Conservation (phyloP, 2,797 vertebrate genomes). For the Clarias fuscus region DNA sequence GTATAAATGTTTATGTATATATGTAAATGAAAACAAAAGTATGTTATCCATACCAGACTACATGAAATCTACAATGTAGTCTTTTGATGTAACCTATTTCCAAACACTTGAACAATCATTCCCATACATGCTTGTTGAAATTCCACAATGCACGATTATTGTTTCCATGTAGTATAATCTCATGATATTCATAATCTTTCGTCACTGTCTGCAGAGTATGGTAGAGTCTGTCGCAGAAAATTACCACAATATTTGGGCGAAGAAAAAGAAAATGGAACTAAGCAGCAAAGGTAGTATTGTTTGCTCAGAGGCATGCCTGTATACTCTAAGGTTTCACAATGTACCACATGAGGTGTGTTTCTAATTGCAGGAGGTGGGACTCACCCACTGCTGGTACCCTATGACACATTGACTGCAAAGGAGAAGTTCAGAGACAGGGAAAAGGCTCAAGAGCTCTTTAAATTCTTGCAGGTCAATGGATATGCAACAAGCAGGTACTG, state of each 20-base stretch:
- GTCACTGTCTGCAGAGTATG: conserved; percentile 80
- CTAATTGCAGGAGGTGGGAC: conserved; percentile 83
- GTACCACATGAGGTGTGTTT: conserved; percentile 26
- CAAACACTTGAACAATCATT: background rate
- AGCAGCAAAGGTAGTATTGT: conserved; percentile 84
- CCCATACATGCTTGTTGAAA: background rate
- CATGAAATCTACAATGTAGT: too few relatives aligned
- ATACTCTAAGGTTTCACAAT: background rate
- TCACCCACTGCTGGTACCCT: conserved; percentile 92
- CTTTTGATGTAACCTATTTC: background rate
- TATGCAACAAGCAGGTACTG: conserved; percentile 85
- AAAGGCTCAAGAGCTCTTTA: conserved; percentile 96
- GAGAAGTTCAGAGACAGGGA: conserved; percentile 95
- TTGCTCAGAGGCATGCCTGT: background rate
- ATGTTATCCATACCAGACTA: background rate
- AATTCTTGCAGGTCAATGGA: conserved; percentile 91
- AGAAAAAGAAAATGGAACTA: conserved; percentile 95
- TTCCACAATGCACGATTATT: background rate
- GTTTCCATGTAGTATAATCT: background rate
- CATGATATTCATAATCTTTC: background rate
- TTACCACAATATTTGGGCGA: conserved; percentile 99
- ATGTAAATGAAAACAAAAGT: background rate
- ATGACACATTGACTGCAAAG: conserved; percentile 96
- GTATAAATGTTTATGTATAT: too few relatives aligned
- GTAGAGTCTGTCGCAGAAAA: conserved; percentile 97